Conservation (phyloP, 1,140 invertebrate genomes). For the Achatina immaculata region DNA sequence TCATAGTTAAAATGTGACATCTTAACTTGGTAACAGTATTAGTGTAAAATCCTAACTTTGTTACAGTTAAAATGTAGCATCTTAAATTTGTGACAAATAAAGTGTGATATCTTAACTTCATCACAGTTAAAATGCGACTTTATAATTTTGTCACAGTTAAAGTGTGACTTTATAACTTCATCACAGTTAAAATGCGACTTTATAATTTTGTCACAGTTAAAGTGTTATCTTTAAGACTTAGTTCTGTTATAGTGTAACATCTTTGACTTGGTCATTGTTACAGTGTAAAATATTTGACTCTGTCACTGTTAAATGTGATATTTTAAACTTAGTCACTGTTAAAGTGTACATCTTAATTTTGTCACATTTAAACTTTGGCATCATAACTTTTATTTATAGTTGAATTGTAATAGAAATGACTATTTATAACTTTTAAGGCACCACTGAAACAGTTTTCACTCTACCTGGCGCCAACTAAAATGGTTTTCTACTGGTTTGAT, state of each 20-base stretch:
- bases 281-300: too few relatives aligned
- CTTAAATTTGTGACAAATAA: not conserved
- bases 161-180: not conserved
- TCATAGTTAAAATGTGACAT: not conserved
- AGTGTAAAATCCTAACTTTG: not conserved
- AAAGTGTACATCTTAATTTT: too few relatives aligned
- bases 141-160: not conserved
- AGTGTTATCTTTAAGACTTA: not conserved
- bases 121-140: not conserved
- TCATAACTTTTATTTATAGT: too few relatives aligned
- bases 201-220: not conserved
- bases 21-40: not conserved
- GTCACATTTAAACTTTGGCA: too few relatives aligned
- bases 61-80: not conserved
- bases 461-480: too few relatives aligned
- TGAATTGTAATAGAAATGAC: too few relatives aligned
- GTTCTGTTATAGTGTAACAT: not conserved
- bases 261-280: not conserved
- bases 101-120: not conserved
- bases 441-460: too few relatives aligned
- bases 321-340: too few relatives aligned
- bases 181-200: not conserved
- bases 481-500: too few relatives aligned
- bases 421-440: too few relatives aligned
- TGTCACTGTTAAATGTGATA: too few relatives aligned